Base-by-base conservation (phyloP, 2,888 invertebrate species). In the Spicauda simplicius region DNA sequence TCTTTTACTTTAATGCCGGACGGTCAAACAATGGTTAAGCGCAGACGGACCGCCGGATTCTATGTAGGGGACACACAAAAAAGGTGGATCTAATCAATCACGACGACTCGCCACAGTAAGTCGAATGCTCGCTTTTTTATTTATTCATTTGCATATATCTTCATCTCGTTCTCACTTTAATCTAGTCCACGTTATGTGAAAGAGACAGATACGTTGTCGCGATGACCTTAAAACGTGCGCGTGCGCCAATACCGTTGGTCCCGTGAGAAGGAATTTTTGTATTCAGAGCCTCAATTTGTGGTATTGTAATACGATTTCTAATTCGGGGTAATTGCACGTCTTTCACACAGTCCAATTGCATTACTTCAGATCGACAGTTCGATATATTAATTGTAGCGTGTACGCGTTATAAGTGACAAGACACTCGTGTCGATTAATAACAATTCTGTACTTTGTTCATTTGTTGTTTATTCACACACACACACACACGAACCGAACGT, bases 61-160 rank as follows among this genome's bases (percentile, higher is more conserved):
- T 80, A 80, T 48, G 62, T 41, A 84, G 85, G 84, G 76, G 77
- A 77, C 55, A 70, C 70, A 74, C 25, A 82, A 86, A 84, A 85
- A 86, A 85, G 86, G 86, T 90, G 90, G 88, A 90, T 89, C 88
- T 82, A 90, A 90, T 91, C 90, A 89, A 90, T 90, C 87, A 88
- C 80, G 72, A 72, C 78, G 81, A 83, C 79, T 84, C 80, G 82
- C 83, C 81, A 82, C 85, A 82, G 80, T 86, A 79, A 86, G 80
- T 84, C 81, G 79, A 83, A 84, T 81, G 82, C 78, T 82, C 80
- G 76, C 65, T 80, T 86, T 90, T 88, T 87, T 83, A 80, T 79
- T 74, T 70, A 73, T 74, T 81, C 86, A 89, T 91, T 91, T 89
- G 85, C 89, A 89, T 88, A 80, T 74, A 69, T 64, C 71, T 84